A percentile compares a stretch with the other conserved stretches of the same genome.
These are phyloP conservation scores for Sapajus apella DNA, from an alignment of 2,113 vertebrate species.

Conservation along the genomic window DNA sequence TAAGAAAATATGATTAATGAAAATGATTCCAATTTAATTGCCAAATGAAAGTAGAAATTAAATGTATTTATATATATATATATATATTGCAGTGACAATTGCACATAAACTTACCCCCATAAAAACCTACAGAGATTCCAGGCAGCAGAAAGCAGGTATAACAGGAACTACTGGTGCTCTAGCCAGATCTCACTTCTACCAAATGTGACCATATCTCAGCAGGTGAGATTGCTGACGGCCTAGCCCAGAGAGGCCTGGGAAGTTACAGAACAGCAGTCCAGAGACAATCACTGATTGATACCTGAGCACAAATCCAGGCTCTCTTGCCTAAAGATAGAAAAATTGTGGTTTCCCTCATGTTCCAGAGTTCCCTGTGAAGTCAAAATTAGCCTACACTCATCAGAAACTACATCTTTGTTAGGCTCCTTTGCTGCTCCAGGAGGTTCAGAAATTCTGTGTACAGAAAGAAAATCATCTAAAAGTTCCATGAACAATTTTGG, in stretches of 20 bases:
- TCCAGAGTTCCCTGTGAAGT: background rate
- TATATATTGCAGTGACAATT: background rate
- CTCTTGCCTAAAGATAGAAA: background rate
- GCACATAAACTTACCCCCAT: too few relatives aligned
- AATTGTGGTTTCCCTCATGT: too few relatives aligned
- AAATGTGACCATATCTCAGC: background rate
- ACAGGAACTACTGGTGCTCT: background rate
- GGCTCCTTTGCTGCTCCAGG: background rate
- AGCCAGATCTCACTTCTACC: background rate
- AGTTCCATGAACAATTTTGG: background rate
- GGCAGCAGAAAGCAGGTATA: background rate
- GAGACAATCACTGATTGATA: background rate
- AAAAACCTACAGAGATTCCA: background rate
- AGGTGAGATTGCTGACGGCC: background rate
- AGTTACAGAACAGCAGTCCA: accelerated
- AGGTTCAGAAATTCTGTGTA: background rate
- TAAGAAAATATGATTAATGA: background rate
- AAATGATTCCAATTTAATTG: background rate
- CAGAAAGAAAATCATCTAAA: background rate
- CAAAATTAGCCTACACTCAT: background rate
- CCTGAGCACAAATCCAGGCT: background rate
- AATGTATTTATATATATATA: background rate
- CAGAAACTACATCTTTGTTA: too few relatives aligned
- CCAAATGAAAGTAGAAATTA: background rate
- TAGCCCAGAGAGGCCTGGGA: background rate